A percentile compares a stretch with the other conserved stretches of the same genome.
Evolutionary conservation across 2,797 vertebrate genomes (phyloP).

Genomic region (Echiichthys vipera): DNA sequence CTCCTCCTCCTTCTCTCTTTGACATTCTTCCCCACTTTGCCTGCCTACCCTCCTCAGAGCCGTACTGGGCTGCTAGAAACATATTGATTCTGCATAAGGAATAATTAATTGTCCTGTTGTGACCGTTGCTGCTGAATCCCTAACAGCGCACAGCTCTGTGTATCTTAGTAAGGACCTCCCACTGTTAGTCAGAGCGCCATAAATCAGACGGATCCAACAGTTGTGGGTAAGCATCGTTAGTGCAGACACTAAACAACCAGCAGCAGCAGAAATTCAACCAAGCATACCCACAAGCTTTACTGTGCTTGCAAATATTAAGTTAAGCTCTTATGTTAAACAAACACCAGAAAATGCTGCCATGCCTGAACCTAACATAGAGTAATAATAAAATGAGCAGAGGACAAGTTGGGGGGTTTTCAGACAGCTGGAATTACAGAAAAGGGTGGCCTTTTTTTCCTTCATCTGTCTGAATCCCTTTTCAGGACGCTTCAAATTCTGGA

Average conservation of each 20-base stretch:
- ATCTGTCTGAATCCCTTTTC: conserved; percentile 61
- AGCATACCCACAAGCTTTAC: neutral
- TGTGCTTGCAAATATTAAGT: conserved; percentile 18
- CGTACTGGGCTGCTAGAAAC: conserved; percentile 50
- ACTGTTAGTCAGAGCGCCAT: conserved; percentile 37
- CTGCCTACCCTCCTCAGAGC: conserved; percentile 26
- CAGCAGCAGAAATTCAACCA: conserved; percentile 19
- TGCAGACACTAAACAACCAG: conserved; percentile 25
- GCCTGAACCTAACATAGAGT: conserved; percentile 17
- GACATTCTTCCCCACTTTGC: conserved; percentile 6
- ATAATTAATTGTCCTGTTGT: conserved; percentile 77
- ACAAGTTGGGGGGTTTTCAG: conserved; percentile 44
- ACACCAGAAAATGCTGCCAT: conserved; percentile 6
- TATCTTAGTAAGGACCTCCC: conserved; percentile 51
- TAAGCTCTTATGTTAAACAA: conserved; percentile 8
- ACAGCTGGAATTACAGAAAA: conserved; percentile 65
- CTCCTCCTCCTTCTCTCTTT: conserved; percentile 3
- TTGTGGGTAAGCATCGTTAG: conserved; percentile 39
- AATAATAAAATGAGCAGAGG: conserved; percentile 54
- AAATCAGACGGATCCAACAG: conserved; percentile 55
- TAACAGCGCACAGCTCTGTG: conserved; percentile 43
- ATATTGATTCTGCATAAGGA: conserved; percentile 80
- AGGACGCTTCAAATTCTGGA: conserved; percentile 62
- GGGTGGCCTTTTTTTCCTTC: conserved; percentile 58
- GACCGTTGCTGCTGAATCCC: conserved; percentile 59